Conservation (phyloP, 1,140 invertebrate genomes). For the Drosophila prosaltans region DNA sequence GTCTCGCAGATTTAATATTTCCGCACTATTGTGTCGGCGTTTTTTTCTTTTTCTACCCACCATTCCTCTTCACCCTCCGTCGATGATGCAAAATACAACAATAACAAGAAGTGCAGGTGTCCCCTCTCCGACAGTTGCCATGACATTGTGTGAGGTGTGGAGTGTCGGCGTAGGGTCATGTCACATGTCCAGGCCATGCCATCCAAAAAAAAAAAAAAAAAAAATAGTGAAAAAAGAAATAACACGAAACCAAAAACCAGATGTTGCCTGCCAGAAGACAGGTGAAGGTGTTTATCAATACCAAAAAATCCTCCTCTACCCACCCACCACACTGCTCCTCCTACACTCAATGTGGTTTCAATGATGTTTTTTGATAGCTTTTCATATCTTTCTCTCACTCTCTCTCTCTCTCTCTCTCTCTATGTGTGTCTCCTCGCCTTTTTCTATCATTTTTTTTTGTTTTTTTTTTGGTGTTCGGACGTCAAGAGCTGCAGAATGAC, state of each 20-base stretch:
- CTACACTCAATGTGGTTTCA: slow-evolving; percentile 13
- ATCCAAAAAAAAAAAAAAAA: no score
- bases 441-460: slow-evolving; percentile 37
- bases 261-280: slow-evolving; percentile 22
- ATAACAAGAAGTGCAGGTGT: slow-evolving; percentile 3
- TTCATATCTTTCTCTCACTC: slow-evolving; percentile 62
- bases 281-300: slow-evolving; percentile 20
- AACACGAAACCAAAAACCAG: slow-evolving; percentile 11
- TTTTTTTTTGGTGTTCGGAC: slow-evolving; percentile 34
- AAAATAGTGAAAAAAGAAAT: not conserved
- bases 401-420: slow-evolving; percentile 33
- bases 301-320: not conserved
- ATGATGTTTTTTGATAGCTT: slow-evolving; percentile 70
- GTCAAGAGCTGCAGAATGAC: slow-evolving; percentile 64
- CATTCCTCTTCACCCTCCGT: no score
- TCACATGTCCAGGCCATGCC: slow-evolving; percentile 53
- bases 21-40: slow-evolving; percentile 48
- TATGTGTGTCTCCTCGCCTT: slow-evolving; percentile 37
- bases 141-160: slow-evolving; percentile 22
- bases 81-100: not conserved
- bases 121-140: slow-evolving; percentile 31
- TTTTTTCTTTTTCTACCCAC: no score
- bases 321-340: no score
- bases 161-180: slow-evolving; percentile 15
- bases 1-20: slow-evolving; percentile 61